Conservation (phyloP, 2,888 invertebrate species). For the Brenthis daphne region DNA sequence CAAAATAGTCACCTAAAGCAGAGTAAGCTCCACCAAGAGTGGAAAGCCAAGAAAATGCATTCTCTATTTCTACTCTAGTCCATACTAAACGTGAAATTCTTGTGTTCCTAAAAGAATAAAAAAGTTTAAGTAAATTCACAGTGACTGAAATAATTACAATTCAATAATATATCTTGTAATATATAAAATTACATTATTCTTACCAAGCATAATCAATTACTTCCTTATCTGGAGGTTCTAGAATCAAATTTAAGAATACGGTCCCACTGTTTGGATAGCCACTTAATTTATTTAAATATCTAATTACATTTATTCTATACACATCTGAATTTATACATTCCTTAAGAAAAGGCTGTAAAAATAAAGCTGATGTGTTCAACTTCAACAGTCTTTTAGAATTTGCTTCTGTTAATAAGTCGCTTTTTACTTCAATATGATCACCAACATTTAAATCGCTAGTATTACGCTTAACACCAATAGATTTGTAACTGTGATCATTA, state of each 20-base stretch:
- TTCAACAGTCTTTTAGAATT: constrained; percentile 49
- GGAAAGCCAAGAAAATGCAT: constrained; percentile 96
- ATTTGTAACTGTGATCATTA: constrained; percentile 52
- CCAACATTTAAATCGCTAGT: constrained; percentile 43
- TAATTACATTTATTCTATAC: constrained; percentile 61
- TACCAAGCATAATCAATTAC: constrained; percentile 88
- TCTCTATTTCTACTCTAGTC: constrained; percentile 89
- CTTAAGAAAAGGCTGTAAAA: constrained; percentile 64
- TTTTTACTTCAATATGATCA: constrained; percentile 48
- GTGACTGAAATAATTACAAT: not conserved
- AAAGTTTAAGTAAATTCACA: constrained; percentile 4
- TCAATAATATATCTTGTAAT: not conserved
- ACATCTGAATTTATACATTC: constrained; percentile 61
- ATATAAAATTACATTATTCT: constrained; percentile 42
- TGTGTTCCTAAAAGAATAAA: constrained; percentile 67
- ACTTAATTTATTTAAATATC: constrained; percentile 53
- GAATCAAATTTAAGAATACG: constrained; percentile 69
- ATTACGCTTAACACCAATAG: constrained; percentile 54
- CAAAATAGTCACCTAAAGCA: constrained; percentile 94
- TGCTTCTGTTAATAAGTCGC: constrained; percentile 40
- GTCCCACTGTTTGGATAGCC: constrained; percentile 52
- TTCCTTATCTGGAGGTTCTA: constrained; percentile 82
- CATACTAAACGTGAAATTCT: constrained; percentile 66
- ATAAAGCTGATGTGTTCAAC: constrained; percentile 55
- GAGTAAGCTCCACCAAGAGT: constrained; percentile 98